Base-by-base conservation (phyloP, 2,888 invertebrate genomes). In the Malacosoma neustria region DNA sequence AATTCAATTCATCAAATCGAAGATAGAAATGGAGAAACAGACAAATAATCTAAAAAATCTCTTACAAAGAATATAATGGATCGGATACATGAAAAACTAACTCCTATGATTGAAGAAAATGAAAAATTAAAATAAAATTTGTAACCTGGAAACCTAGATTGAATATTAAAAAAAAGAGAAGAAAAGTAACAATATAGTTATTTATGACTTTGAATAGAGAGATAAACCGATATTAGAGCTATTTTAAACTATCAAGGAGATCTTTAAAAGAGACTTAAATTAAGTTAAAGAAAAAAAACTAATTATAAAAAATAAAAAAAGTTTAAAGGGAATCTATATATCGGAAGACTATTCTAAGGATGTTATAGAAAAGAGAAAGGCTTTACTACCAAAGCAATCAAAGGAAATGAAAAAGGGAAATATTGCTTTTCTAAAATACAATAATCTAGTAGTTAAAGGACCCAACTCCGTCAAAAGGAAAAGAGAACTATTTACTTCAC, bases 281-380 rank as follows among this genome's bases (percentile, higher is more conserved):
- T 45, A 50, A 4, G 35, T 34, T 12, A 29, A 53, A 9, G 50
- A 45, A 34, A 57, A 51, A 14, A 38, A 30, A 7, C 40, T 47
- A 41, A 45, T 53, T n/a, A 46, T 53, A 11, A 49, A 38, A 37
- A 50, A 45, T 4, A 55, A 42, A 34, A 57, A 51, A 36, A 42
- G 32, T 15, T 34, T 41, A 7, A 45, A 48, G 30, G 33, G 30
- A 13, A 42, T 52, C 4, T 43, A 49, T 33, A 34, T 51, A 29
- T 37, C 40, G 5, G 45, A 51, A 31, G 48, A 51, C 34, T 52
- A 41, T 29, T 43, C 45, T 9, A 50, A 52, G 14, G 47, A 49
- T 45, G 40, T 38, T 1, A 30, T 49, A 37, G 42, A 46, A 14
- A 49, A 39, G n/a, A 47, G 48, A 29, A 49, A 46, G 29, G 35